Conservation (phyloP, 2,113 vertebrate genomes). For the Choloepus hoffmanni region DNA sequence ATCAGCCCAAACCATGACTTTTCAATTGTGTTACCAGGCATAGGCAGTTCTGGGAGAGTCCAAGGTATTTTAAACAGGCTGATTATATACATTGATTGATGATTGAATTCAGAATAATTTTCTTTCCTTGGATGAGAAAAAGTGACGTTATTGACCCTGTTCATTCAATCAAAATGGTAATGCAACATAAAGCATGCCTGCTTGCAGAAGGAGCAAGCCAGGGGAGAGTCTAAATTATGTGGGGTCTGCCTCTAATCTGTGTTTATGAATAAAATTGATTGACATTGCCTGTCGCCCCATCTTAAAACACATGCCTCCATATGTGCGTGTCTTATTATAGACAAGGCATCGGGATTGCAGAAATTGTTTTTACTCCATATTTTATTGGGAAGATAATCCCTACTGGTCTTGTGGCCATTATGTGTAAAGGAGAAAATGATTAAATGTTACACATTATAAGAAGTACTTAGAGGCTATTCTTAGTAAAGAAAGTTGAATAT, state of each 20-base stretch:
- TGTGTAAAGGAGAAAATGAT: slow-evolving; percentile 72
- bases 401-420: slow-evolving; percentile 74
- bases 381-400: slow-evolving; percentile 76
- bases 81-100: slow-evolving; percentile 88
- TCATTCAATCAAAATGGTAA: slow-evolving; percentile 89
- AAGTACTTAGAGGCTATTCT: slow-evolving; percentile 68
- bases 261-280: slow-evolving; percentile 84
- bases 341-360: slow-evolving; percentile 70
- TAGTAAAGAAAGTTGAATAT: slow-evolving; percentile 66
- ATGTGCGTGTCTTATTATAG: slow-evolving; percentile 67
- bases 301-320: slow-evolving; percentile 56
- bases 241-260: slow-evolving; percentile 77
- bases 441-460: slow-evolving; percentile 63
- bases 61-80: slow-evolving; percentile 81
- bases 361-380: slow-evolving; percentile 71
- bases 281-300: slow-evolving; percentile 62
- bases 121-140: slow-evolving; percentile 83
- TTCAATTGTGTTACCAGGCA: slow-evolving; percentile 78
- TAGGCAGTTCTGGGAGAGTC: slow-evolving; percentile 68
- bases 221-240: slow-evolving; percentile 83
- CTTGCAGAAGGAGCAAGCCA: slow-evolving; percentile 80
- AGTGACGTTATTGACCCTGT: slow-evolving; percentile 85
- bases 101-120: slow-evolving; percentile 87
- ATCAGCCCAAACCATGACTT: slow-evolving; percentile 74
- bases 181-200: slow-evolving; percentile 82